Evolutionary conservation across 1,140 invertebrate species (phyloP).

Genomic region (Drosophila pandora): DNA sequence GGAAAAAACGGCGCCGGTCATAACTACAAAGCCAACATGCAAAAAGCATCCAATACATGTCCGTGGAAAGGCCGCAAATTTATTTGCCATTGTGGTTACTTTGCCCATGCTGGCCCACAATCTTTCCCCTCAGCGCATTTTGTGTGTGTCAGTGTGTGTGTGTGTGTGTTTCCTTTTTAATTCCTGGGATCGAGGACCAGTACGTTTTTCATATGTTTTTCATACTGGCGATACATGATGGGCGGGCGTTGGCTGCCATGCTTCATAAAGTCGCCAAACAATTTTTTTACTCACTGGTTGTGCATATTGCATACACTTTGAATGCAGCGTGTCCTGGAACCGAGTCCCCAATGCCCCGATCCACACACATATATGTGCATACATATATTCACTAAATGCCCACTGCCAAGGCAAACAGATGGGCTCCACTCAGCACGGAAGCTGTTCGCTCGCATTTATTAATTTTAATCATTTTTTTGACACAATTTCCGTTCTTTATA

Average conservation of each 20-base stretch:
- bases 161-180: constrained; percentile 36
- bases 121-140: constrained; percentile 11
- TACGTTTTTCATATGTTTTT: constrained; percentile 71
- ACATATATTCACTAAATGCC: constrained; percentile 56
- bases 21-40: constrained; percentile 10
- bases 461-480: constrained; percentile 74
- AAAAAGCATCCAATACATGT: constrained; percentile 41
- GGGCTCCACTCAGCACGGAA: constrained; percentile 37
- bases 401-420: constrained; percentile 60
- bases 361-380: constrained; percentile 17
- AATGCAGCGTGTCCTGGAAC: constrained; percentile 21
- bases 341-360: constrained; percentile 8
- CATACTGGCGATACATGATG: constrained; percentile 11
- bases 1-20: constrained; percentile 13
- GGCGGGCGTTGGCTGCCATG: constrained; percentile 33
- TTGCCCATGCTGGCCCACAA: constrained; percentile 43
- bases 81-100: constrained; percentile 79
- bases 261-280: constrained; percentile 73
- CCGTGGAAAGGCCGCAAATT: constrained; percentile 66
- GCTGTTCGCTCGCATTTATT: constrained; percentile 67
- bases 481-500: constrained; percentile 34
- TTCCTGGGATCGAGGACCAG: constrained; percentile 5
- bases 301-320: constrained; percentile 4
- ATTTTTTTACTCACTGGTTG: constrained; percentile 26
- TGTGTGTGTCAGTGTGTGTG: not conserved